Base-by-base conservation (phyloP, 2,888 invertebrate genomes). In the Philaethria dido region DNA sequence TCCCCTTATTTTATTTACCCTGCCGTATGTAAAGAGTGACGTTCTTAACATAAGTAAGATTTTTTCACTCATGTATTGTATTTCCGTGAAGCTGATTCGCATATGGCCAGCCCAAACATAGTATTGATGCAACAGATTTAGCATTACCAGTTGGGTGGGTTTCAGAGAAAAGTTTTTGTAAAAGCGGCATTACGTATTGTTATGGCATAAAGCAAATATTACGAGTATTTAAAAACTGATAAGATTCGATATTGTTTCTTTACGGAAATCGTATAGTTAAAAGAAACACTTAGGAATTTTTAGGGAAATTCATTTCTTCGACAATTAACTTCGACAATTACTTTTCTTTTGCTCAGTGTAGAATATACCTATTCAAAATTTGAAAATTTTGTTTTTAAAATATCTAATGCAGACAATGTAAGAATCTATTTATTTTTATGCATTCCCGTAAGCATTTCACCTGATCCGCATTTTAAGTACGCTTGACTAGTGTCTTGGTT, bases 81-180 rank as follows among this genome's bases (percentile, higher is more conserved):
- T 80, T 80, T 81, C 76, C 77, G 74, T 77, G 76, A 78, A 78
- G 72, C 61, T 44, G 45, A 68, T 52, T 73, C 77, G 73, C 76
- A 69, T 78, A 69, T 80, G 78, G 79, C 73, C 77, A 75, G 79
- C 78, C 88, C 86, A 73, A 81, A 88, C 74, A 90, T 82, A 89
- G 87, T 76, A 75, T 68, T 74, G 86, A 84, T 88, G 88, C 87
- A 85, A 85, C 88, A 84, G 81, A 82, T 88, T 86, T 83, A 85
- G 79, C 82, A 82, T 81, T 81, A 89, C 92, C 87, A 82, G 91
- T 89, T 80, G 73, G 77, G 78, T 81, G 74, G 84, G 85, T 88
- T 89, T 89, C 82, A 85, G 85, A 85, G 82, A 85, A 85, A 85
- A 85, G 83, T 87, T 90, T 86, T 89, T 88, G 78, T 82, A 70